Base-by-base conservation (phyloP, 2,797 vertebrate genomes). In the Danio albolineatus region DNA sequence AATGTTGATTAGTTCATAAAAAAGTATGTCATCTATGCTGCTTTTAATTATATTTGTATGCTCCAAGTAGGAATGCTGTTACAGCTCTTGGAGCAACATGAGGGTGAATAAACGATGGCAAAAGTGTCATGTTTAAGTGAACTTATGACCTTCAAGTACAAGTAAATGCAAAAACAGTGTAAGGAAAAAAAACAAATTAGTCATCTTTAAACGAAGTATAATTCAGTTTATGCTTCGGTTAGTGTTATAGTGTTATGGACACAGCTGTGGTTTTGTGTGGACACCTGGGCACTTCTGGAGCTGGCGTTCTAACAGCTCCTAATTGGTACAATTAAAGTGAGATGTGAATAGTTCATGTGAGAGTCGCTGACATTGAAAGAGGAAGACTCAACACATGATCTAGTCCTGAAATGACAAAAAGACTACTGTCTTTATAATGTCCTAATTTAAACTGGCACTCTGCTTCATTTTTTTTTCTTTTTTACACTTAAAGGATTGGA, bases 261-360 rank as follows among this genome's bases (percentile, higher is more conserved):
- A 69, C 74, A 73, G 61, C 51, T 46, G 69, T 62, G 54, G 53
- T 49, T 82, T 75, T 82, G 69, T 80, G 13, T 17, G 53, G 41
- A 76, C 71, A 82, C 69, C 79, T 82, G 73, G 48, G 46, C 9
- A n/a, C 36, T 54, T 71, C 61, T 61, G 12, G 3, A 56, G 38
- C 59, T 78, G 81, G 51, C 46, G 4, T 41, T 17, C 69, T 53
- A 51, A 74, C 70, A 78, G 61, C 51, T 67, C n/a, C 59, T 74
- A 80, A 82, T 41, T 78, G 73, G 44, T 39, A 64, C 28, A 19
- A 80, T 69, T 62, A 43, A 73, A 72, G 38, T 60, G 79, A 66
- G 60, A 57, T 78, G 7, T 78, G 44, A 36, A 10, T 16, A 60
- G 54, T 77, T 14, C 76, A n/a, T 67, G 53, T 51, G 36, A 76